Base-by-base conservation (phyloP, 2,888 invertebrate species). In the Melieria picta region DNA sequence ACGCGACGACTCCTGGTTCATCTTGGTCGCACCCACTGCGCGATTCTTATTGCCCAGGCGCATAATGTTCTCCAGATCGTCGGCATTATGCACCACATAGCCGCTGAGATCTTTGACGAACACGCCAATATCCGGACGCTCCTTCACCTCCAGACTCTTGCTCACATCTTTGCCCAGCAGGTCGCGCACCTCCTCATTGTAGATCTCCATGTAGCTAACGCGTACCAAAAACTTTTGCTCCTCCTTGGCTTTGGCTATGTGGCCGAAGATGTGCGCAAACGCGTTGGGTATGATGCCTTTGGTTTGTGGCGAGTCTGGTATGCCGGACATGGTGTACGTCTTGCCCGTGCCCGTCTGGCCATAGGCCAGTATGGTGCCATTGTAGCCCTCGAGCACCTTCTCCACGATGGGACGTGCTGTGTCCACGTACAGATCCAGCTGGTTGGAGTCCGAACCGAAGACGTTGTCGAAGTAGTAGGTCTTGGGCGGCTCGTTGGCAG, bases 151-250 rank as follows among this genome's bases (percentile, higher is more conserved):
- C 11, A 98, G 88, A 80, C 93, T 92, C 80, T 91, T 91, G 78
- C 92, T 92, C 48, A 96, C 94, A 86, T 97, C 95, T 85, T 95
- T 95, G 6, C 94, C 93, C 5, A 99, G 89, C 58, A 99, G 89
- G 88, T 99, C 99, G 45, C 98, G 90, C 0, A 99, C 97, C 87
- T 99, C 99, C 87, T 99, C 99, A 86, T 99, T 99, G 88, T 99
- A 99, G 75, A 99, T 99, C 89, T 99, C 99, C 87, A 99, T 89
- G 86, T 99, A 99, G 0, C 99, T 98, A 5, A 98, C 98, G 78
- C 98, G 92, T 6, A 99, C 99, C 66, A 99, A 89, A 88, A 99
- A 99, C 95, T 97, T 95, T 80, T 94, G 94, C 83, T 95, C 93
- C 72, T 95, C 96, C 71, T 92, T 93, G 1, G 97, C 96, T 83